phyloP scores from a whole-genome alignment of 2,113 vertebrate genomes.

The Emydura subglobosa region DNA sequence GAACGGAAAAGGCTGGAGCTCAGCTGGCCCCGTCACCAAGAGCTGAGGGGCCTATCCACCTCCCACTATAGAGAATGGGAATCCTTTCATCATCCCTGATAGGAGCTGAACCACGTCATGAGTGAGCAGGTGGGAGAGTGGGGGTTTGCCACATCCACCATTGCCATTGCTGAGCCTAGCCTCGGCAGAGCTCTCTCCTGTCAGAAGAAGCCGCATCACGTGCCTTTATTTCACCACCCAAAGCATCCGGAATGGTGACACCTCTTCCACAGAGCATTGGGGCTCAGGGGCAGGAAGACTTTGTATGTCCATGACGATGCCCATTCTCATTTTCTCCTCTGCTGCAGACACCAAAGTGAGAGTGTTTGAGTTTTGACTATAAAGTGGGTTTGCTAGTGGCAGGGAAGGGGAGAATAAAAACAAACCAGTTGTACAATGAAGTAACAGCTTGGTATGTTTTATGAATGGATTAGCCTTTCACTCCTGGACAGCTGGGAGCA shows the following conservation, averaged over 20 bases:
- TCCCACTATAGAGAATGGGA: neutral
- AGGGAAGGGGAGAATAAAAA: neutral
- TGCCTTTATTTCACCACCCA: neutral
- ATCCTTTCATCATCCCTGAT: neutral
- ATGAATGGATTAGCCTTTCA: neutral
- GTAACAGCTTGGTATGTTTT: neutral
- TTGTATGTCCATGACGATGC: neutral
- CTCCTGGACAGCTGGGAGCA: neutral
- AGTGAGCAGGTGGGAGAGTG: neutral
- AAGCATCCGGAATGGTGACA: neutral
- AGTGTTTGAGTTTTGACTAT: too few species aligned
- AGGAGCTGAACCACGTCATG: neutral
- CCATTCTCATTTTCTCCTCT: neutral
- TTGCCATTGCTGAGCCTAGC: neutral
- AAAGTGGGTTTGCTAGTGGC: neutral
- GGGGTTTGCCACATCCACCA: rapidly evolving
- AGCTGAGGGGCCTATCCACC: neutral
- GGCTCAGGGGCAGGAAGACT: neutral
- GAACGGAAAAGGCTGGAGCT: neutral
- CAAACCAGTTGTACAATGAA: neutral
- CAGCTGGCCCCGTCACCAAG: neutral
- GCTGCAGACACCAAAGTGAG: too few species aligned
- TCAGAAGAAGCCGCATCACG: neutral
- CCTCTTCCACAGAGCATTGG: neutral
- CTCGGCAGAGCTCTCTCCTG: neutral